Percentiles rank a stretch among this genome's conserved stretches.
phyloP scores from a whole-genome alignment of 2,113 vertebrate genomes.

The Cheilinus undulatus region DNA sequence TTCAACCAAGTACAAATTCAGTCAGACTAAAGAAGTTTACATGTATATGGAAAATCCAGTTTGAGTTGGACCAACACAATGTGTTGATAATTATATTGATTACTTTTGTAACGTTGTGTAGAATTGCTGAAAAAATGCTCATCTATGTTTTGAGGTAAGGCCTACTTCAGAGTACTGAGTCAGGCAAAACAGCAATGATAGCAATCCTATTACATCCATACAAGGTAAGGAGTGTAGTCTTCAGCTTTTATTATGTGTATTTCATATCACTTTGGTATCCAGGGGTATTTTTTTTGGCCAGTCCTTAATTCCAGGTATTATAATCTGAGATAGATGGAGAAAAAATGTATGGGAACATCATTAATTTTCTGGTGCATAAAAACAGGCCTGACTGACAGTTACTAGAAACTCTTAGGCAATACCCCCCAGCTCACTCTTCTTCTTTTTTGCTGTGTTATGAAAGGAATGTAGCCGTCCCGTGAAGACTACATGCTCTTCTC shows the following conservation, averaged over 20 bases:
- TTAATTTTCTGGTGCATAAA: neutral
- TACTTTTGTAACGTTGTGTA: too few species aligned
- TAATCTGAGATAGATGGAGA: neutral
- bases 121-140: neutral
- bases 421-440: slow-evolving; percentile 25
- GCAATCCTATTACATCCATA: neutral
- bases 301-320: neutral
- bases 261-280: neutral
- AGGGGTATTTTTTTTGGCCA: neutral
- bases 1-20: too few species aligned
- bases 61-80: too few species aligned
- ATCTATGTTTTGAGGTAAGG: neutral
- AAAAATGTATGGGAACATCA: neutral
- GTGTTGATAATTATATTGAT: too few species aligned
- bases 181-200: neutral
- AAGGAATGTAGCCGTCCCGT: slow-evolving; percentile 59
- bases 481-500: slow-evolving; percentile 44
- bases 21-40: too few species aligned
- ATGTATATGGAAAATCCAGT: too few species aligned
- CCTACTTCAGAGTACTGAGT: neutral
- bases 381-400: slow-evolving; percentile 9
- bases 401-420: slow-evolving; percentile 7
- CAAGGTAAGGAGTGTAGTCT: neutral
- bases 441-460: slow-evolving; percentile 45
- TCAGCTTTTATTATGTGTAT: neutral